Conservation (phyloP, 92 coral and sea anemone genomes). For the Parazoanthus darwini region DNA sequence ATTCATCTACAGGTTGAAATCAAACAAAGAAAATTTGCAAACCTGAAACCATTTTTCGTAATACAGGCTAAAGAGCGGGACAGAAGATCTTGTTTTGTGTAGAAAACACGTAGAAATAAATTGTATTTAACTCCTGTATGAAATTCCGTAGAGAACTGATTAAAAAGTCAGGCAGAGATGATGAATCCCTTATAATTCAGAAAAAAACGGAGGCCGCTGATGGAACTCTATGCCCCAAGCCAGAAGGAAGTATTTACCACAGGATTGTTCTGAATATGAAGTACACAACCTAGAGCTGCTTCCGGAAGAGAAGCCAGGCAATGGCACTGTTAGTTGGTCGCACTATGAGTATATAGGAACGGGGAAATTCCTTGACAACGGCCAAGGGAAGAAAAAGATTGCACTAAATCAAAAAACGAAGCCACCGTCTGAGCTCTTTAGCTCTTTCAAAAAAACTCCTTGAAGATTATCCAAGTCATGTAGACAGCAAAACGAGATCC, state of each 20-base stretch:
- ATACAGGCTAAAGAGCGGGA: slow-evolving; percentile 56
- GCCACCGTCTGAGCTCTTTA: neutral
- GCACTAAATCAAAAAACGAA: neutral
- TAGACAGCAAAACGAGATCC: slow-evolving; percentile 1
- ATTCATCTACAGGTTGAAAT: slow-evolving; percentile 50
- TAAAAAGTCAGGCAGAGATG: slow-evolving; percentile 28
- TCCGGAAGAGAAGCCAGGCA: slow-evolving; percentile 9
- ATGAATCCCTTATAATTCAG: slow-evolving; percentile 20
- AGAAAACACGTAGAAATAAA: slow-evolving; percentile 46
- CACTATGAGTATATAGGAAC: neutral
- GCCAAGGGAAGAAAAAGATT: slow-evolving; percentile 11
- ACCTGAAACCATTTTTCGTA: slow-evolving; percentile 61
- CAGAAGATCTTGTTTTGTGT: slow-evolving; percentile 53
- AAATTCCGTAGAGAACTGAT: slow-evolving; percentile 36
- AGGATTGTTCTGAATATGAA: slow-evolving; percentile 10
- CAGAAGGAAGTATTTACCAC: slow-evolving; percentile 14
- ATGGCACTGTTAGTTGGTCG: slow-evolving; percentile 2
- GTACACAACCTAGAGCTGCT: slow-evolving; percentile 23
- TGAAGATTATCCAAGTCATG: slow-evolving; percentile 1
- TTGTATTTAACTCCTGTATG: slow-evolving; percentile 55
- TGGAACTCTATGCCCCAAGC: slow-evolving; percentile 54
- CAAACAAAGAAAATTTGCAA: slow-evolving; percentile 52
- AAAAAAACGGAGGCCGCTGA: slow-evolving; percentile 45
- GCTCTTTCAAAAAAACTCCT: neutral
- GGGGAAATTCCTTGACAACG: neutral